These are phyloP conservation scores for Hybos culiciformis DNA, from an alignment of 2,888 invertebrate species.

Conservation along the genomic window DNA sequence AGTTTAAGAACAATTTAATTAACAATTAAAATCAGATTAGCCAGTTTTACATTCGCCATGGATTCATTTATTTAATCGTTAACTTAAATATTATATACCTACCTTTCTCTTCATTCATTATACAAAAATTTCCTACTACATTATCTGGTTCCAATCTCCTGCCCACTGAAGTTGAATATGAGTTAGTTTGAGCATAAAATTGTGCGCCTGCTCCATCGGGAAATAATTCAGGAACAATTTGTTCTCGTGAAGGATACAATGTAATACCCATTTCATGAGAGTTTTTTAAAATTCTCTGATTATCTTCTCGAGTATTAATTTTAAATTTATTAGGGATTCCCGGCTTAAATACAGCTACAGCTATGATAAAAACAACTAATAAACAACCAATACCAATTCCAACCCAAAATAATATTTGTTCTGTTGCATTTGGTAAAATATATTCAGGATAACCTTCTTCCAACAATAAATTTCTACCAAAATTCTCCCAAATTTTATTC, in stretches of 20 bases:
- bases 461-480: conserved; percentile 10
- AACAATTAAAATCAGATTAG: no score
- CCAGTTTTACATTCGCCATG: no score
- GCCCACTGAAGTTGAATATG: not conserved
- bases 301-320: conserved; percentile 11
- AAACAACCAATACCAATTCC: conserved; percentile 14
- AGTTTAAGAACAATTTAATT: no score
- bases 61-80: no score
- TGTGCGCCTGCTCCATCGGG: conserved; percentile 9
- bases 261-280: conserved; percentile 15
- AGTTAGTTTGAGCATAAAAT: no score
- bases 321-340: conserved; percentile 8
- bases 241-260: conserved; percentile 19
- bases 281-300: no score
- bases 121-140: no score
- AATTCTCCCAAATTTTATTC: conserved; percentile 12
- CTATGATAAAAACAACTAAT: conserved; percentile 12
- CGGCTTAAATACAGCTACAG: conserved; percentile 12
- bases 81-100: no score
- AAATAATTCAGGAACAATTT: conserved; percentile 18
- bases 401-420: conserved; percentile 15
- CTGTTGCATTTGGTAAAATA: conserved; percentile 11
- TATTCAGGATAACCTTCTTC: conserved; percentile 12
- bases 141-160: not conserved
- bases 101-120: no score